Conservation (phyloP, 2,113 vertebrate genomes). For the Calyptommatus sinebrachiatus region DNA sequence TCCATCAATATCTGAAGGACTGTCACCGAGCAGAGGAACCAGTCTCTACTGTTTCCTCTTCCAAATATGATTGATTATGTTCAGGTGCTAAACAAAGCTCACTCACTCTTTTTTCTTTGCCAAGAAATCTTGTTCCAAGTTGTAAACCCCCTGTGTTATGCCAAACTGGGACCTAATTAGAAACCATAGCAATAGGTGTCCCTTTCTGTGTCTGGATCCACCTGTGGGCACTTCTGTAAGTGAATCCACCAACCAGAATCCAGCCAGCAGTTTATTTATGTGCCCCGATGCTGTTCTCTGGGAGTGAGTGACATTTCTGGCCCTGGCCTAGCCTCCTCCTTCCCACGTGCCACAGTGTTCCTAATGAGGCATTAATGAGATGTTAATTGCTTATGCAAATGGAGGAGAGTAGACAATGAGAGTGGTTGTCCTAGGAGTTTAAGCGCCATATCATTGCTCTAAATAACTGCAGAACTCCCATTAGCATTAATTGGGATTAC, state of each 20-base stretch:
- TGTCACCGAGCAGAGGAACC: too few relatives aligned
- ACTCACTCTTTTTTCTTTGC: too few relatives aligned
- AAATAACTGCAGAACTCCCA: constrained; percentile 49
- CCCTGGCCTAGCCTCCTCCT: constrained; percentile 9
- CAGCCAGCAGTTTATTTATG: constrained; percentile 20
- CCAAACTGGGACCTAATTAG: neutral
- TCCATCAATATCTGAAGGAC: too few relatives aligned
- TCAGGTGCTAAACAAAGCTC: neutral
- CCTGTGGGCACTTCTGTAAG: neutral
- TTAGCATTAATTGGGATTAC: constrained; percentile 59
- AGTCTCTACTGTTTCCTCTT: too few relatives aligned
- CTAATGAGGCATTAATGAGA: constrained; percentile 69
- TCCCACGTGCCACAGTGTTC: constrained; percentile 38
- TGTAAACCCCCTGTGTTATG: neutral
- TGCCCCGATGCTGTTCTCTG: constrained; percentile 39
- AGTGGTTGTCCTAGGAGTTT: constrained; percentile 55
- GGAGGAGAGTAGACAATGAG: constrained; percentile 54
- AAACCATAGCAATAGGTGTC: too few relatives aligned
- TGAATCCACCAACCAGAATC: constrained; percentile 28
- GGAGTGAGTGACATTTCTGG: constrained; percentile 35
- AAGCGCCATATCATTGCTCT: constrained; percentile 53
- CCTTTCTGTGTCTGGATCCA: accelerated
- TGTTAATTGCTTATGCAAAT: constrained; percentile 71
- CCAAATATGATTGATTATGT: too few relatives aligned
- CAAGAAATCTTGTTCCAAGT: neutral